Percentiles rank a stretch among this genome's conserved stretches.
These are phyloP conservation scores for Sebastes matsubarae DNA, from an alignment of 2,797 vertebrate genomes.

Conservation along the genomic window DNA sequence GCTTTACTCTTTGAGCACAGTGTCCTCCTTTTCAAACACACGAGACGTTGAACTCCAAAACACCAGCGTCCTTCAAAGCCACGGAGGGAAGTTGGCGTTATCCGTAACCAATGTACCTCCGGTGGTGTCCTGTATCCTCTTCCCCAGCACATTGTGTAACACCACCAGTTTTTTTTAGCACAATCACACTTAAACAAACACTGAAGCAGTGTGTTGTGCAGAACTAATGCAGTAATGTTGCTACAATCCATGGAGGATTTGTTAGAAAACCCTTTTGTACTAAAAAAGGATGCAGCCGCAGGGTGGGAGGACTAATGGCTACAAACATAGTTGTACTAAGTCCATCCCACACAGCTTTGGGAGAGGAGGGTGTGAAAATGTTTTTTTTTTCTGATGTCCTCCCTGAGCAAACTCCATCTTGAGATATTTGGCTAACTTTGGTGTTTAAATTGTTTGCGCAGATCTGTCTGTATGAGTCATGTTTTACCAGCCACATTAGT, in stretches of 20 bases:
- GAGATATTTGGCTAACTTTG: slow-evolving; percentile 36
- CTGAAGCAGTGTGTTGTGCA: slow-evolving; percentile 3
- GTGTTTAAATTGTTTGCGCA: slow-evolving; percentile 16
- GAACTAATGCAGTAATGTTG: slow-evolving; percentile 26
- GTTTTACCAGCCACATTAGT: slow-evolving; percentile 39
- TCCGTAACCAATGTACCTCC: slow-evolving; percentile 40
- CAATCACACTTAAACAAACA: slow-evolving; percentile 23
- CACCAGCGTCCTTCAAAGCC: slow-evolving; percentile 32
- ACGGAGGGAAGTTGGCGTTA: slow-evolving; percentile 19
- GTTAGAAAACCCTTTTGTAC: slow-evolving; percentile 40
- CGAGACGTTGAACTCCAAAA: slow-evolving; percentile 22
- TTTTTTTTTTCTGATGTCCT: slow-evolving; percentile 18
- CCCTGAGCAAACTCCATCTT: slow-evolving; percentile 34
- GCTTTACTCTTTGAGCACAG: slow-evolving; percentile 7
- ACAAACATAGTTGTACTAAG: slow-evolving; percentile 39
- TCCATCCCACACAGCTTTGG: slow-evolving; percentile 39
- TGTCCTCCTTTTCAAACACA: slow-evolving; percentile 32
- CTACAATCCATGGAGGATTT: slow-evolving; percentile 41
- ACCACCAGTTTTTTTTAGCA: slow-evolving; percentile 1
- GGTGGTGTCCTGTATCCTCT: slow-evolving; percentile 35
- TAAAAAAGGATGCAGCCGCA: slow-evolving; percentile 37
- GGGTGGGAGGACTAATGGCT: slow-evolving; percentile 46
- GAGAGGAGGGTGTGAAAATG: slow-evolving; percentile 34
- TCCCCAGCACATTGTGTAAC: slow-evolving; percentile 7
- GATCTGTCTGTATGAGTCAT: slow-evolving; percentile 52